These are phyloP conservation scores for Periophthalmus modestus DNA, from an alignment of 2,113 vertebrate species.

Conservation along the genomic window DNA sequence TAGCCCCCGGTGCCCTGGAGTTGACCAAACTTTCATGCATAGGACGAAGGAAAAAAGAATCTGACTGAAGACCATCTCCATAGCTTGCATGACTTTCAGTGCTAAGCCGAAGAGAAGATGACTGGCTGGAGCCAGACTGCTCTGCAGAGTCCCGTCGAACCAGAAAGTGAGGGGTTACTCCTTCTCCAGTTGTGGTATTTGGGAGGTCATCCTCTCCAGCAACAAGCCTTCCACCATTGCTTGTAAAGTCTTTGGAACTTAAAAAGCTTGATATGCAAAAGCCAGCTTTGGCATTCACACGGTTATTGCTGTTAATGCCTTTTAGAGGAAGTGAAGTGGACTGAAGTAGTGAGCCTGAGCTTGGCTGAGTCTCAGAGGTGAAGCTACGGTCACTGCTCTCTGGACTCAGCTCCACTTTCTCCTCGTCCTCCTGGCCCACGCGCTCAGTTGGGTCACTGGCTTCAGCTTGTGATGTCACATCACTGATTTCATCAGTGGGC, in stretches of 20 bases:
- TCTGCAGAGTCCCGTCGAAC: conserved; percentile 79
- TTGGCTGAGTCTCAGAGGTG: conserved; percentile 87
- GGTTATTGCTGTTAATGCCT: conserved; percentile 73
- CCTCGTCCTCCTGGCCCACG: conserved; percentile 80
- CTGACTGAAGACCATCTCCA: conserved; percentile 73
- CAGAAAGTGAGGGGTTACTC: conserved; percentile 80
- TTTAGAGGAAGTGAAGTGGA: conserved; percentile 87
- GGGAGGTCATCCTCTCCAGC: conserved; percentile 83
- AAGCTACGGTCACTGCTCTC: conserved; percentile 95
- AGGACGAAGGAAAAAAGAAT: conserved; percentile 87
- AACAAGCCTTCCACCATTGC: conserved; percentile 60
- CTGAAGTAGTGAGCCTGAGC: conserved; percentile 89
- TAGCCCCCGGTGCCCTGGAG: conserved; percentile 52
- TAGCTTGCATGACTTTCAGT: conserved; percentile 75
- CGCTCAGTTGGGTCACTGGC: conserved; percentile 83
- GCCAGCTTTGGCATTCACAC: conserved; percentile 82
- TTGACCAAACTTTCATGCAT: conserved; percentile 84
- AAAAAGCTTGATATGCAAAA: conserved; percentile 91
- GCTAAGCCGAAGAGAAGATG: conserved; percentile 68
- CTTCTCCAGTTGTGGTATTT: conserved; percentile 89
- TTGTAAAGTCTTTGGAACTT: conserved; percentile 78
- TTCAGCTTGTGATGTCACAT: conserved; percentile 90
- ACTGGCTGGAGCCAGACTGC: conserved; percentile 63
- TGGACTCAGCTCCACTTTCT: conserved; percentile 93
- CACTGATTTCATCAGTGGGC: conserved; percentile 88